Conservation (phyloP, 2,113 vertebrate genomes). For the Mobula hypostoma region DNA sequence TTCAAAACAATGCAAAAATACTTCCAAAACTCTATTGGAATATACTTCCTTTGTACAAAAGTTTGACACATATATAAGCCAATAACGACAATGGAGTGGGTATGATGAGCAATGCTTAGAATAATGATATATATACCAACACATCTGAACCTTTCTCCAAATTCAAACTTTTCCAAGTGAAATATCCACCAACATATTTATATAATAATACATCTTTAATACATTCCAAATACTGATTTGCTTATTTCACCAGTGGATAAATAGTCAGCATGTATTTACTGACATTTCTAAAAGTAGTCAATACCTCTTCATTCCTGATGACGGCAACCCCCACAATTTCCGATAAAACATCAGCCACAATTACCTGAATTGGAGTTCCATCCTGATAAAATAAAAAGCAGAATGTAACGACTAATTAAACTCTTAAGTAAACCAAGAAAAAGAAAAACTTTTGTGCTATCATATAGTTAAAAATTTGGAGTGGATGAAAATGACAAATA, state of each 20-base stretch:
- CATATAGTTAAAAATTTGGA: background rate
- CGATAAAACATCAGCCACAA: conserved; percentile 63
- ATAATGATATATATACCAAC: background rate
- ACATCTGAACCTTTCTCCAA: background rate
- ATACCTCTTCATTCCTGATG: conserved; percentile 78
- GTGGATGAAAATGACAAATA: background rate
- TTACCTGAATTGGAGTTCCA: conserved; percentile 65
- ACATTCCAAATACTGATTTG: background rate
- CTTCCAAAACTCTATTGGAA: background rate
- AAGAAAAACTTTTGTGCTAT: background rate
- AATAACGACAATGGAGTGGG: background rate
- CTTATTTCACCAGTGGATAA: background rate
- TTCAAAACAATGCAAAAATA: background rate
- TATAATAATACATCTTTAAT: background rate
- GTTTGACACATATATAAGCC: background rate
- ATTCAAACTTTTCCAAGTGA: background rate
- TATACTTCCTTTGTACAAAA: background rate
- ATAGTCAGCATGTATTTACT: background rate
- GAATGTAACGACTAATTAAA: background rate
- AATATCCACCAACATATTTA: background rate
- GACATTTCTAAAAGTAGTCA: background rate
- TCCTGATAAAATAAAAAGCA: conserved; percentile 56
- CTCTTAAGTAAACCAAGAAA: background rate
- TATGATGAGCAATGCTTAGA: background rate
- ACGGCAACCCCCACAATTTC: conserved; percentile 71